Conservation (phyloP, 2,888 invertebrate species). For the Sceliomorpha sp. region DNA sequence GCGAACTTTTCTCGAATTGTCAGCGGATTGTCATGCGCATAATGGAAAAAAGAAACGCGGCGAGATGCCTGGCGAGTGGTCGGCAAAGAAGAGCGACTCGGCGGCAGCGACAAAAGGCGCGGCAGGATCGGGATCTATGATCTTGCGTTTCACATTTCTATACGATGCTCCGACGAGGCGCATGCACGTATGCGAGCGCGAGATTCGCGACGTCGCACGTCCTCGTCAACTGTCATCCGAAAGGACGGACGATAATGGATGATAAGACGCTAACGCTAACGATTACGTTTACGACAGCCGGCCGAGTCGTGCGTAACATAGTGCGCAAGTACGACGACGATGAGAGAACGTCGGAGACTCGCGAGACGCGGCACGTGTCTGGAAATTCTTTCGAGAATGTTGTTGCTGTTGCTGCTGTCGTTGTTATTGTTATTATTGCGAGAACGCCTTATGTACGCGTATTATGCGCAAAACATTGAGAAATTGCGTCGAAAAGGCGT, state of each 20-base stretch:
- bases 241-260: conserved; percentile 49
- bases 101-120: conserved; percentile 67
- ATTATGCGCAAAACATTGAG: too few species aligned
- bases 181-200: conserved; percentile 37
- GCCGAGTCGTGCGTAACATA: conserved; percentile 25
- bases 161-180: conserved; percentile 30
- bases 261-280: conserved; percentile 51
- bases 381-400: too few species aligned
- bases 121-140: conserved; percentile 64
- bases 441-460: too few species aligned
- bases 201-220: conserved; percentile 46
- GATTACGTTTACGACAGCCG: conserved; percentile 50
- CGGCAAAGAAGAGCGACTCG: conserved; percentile 45
- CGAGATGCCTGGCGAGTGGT: conserved; percentile 54
- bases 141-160: conserved; percentile 53
- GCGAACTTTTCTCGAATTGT: too few species aligned
- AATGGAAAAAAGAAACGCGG: conserved; percentile 16
- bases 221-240: conserved; percentile 45
- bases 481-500: too few species aligned
- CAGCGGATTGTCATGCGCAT: too few species aligned
- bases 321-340: background rate
- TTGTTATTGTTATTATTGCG: too few species aligned
- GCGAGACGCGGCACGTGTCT: too few species aligned
- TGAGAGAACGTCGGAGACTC: conserved; percentile 4
- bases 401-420: too few species aligned